These are phyloP conservation scores for Sternarchorhynchus goeldii DNA, from an alignment of 2,797 vertebrate species.

Conservation along the genomic window DNA sequence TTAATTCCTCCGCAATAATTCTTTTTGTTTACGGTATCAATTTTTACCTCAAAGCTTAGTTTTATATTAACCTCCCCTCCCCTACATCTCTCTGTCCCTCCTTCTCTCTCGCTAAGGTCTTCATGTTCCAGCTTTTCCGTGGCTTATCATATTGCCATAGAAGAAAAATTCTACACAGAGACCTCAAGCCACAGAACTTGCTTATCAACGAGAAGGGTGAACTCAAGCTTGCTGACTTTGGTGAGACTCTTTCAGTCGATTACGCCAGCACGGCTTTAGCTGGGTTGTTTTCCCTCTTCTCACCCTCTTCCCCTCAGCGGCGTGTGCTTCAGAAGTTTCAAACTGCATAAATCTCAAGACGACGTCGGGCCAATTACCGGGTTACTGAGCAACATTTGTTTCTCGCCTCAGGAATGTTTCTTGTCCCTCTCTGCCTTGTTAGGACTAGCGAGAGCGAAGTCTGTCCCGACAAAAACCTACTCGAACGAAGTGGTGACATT, in stretches of 20 bases:
- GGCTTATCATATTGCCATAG: constrained; percentile 93
- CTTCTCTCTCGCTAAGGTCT: constrained; percentile 77
- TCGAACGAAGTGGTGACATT: constrained; percentile 97
- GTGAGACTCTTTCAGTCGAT: constrained; percentile 68
- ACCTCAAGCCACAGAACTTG: constrained; percentile 96
- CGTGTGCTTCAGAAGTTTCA: constrained; percentile 34
- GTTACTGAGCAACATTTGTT: constrained; percentile 51
- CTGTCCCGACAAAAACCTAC: constrained; percentile 92
- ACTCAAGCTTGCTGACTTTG: constrained; percentile 94
- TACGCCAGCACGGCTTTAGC: constrained; percentile 26
- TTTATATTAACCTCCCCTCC: not conserved
- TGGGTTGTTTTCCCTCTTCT: constrained; percentile 24
- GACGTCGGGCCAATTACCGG: constrained; percentile 42
- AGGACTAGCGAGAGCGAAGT: constrained; percentile 87
- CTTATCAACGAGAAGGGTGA: constrained; percentile 96
- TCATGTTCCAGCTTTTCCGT: constrained; percentile 96
- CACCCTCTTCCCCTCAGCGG: constrained; percentile 38
- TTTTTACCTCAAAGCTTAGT: no score
- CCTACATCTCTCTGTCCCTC: not conserved
- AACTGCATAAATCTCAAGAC: constrained; percentile 34
- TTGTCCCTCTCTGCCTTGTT: constrained; percentile 45
- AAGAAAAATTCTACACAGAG: constrained; percentile 93
- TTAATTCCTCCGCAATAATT: not conserved
- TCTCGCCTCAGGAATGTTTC: constrained; percentile 63
- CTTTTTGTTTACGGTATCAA: not conserved